Evolutionary conservation across 2,888 invertebrate genomes (phyloP), one percentile per base, ranked within the genome.

Genomic region (Hetaerina titia): DNA sequence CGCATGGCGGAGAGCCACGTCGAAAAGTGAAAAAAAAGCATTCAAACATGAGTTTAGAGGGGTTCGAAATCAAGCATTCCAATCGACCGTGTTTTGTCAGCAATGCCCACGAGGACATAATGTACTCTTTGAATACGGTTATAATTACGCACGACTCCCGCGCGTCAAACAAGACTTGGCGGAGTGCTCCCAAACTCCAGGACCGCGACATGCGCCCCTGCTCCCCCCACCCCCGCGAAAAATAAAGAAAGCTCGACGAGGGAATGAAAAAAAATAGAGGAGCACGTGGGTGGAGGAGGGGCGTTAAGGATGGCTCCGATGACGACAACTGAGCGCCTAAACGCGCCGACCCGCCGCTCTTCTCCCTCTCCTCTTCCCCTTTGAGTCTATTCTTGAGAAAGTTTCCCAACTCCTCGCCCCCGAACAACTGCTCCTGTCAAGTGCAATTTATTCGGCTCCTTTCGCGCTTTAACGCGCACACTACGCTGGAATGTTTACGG

Each of bases 371-470:
- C 31, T n/a, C 31, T 31, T 31, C 81, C 22, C 25, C 81, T 31
- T 5, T 9, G 64, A 45, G 56, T 92, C 92, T 92, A 92, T 92
- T 92, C 92, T 92, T 92, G 57, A 92, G 31, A 69, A 45, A 56
- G 74, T 92, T 92, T 92, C 92, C 92, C 92, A 92, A 92, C 92
- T n/a, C 69, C 69, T n/a, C 69, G 64, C 15, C 74, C n/a, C 69
- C 13, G 56, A 92, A 69, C 92, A 92, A 92, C 92, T 92, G 92
- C 92, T 92, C 92, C 69, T 92, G 92, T 92, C 92, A 92, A 92
- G 92, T 92, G 56, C 92, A 92, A 92, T 92, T 92, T 74, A 92
- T 92, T 89, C 58, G 57, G n/a, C 69, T 69, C 57, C 69, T 22
- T 92, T 69, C 92, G 64, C 56, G 69, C 92, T 56, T 81, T 81